These are phyloP conservation scores for Paramacrobiotus metropolitanus DNA, from an alignment of 1,140 invertebrate genomes.

Conservation along the genomic window DNA sequence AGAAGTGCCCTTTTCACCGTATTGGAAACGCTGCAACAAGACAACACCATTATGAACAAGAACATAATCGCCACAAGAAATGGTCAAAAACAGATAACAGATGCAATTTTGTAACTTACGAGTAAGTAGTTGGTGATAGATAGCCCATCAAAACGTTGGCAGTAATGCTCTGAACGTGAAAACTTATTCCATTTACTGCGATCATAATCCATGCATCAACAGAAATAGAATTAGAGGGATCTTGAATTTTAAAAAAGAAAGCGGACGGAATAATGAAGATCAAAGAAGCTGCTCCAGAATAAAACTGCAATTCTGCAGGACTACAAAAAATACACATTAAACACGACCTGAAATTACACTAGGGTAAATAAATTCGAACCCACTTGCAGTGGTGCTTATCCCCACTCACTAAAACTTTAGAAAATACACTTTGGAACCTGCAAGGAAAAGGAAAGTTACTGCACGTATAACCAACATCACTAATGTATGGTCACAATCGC, in stretches of 20 bases:
- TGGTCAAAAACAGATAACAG: constrained; percentile 5
- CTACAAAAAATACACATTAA: constrained; percentile 23
- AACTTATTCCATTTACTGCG: constrained; percentile 53
- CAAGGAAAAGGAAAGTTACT: constrained; percentile 16
- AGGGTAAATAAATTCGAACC: constrained; percentile 18
- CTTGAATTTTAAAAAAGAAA: too few species aligned
- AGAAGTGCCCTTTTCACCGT: constrained; percentile 57
- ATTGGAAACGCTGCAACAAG: constrained; percentile 60
- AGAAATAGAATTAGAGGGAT: too few species aligned
- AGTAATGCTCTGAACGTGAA: constrained; percentile 64
- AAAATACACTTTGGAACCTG: constrained; percentile 57
- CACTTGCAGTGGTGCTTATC: constrained; percentile 54
- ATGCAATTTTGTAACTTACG: constrained; percentile 23
- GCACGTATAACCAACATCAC: too few species aligned
- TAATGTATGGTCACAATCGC: too few species aligned
- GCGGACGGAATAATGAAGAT: constrained; percentile 52
- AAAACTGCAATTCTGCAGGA: constrained; percentile 62
- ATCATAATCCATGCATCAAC: too few species aligned
- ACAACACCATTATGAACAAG: constrained; percentile 16
- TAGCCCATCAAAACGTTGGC: constrained; percentile 64
- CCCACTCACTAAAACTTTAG: constrained; percentile 53
- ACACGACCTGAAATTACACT: neutral
- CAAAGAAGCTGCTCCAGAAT: constrained; percentile 50
- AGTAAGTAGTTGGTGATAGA: constrained; percentile 61
- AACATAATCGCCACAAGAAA: constrained; percentile 10